phyloP scores from a whole-genome alignment of 2,888 invertebrate species.

The Eugnorisma glareosa region DNA sequence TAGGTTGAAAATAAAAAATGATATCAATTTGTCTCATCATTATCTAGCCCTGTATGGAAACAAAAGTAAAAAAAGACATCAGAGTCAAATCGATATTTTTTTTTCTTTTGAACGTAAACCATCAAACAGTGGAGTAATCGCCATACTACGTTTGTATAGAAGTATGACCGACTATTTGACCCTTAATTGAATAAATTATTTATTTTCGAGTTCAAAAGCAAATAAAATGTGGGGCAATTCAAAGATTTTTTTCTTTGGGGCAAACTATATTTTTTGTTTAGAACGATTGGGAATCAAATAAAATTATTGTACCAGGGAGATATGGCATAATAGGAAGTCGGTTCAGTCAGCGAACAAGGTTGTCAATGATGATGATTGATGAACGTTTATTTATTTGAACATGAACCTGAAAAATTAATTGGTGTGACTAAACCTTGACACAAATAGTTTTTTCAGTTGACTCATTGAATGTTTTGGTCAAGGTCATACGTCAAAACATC shows the following conservation, averaged over 20 bases:
- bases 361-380: constrained; percentile 23
- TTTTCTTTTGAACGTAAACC: too few species aligned
- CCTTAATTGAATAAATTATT: too few species aligned
- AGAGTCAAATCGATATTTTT: too few species aligned
- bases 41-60: too few species aligned
- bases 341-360: constrained; percentile 13
- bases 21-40: too few species aligned
- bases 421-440: constrained; percentile 14
- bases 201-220: background rate
- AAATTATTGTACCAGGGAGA: constrained; percentile 2
- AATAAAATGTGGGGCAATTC: background rate
- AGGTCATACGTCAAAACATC: constrained; percentile 24
- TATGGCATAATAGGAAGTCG: constrained; percentile 15
- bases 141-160: too few species aligned
- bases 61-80: too few species aligned
- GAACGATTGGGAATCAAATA: background rate
- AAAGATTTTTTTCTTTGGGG: background rate
- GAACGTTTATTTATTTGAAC: constrained; percentile 28
- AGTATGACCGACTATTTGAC: too few species aligned
- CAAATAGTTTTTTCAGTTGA: constrained; percentile 15
- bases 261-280: background rate
- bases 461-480: constrained; percentile 13
- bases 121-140: too few species aligned
- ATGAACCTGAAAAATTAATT: constrained; percentile 8
- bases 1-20: too few species aligned